Evolutionary conservation across 2,888 invertebrate genomes (phyloP).

Genomic region (Pyrgus malvae): DNA sequence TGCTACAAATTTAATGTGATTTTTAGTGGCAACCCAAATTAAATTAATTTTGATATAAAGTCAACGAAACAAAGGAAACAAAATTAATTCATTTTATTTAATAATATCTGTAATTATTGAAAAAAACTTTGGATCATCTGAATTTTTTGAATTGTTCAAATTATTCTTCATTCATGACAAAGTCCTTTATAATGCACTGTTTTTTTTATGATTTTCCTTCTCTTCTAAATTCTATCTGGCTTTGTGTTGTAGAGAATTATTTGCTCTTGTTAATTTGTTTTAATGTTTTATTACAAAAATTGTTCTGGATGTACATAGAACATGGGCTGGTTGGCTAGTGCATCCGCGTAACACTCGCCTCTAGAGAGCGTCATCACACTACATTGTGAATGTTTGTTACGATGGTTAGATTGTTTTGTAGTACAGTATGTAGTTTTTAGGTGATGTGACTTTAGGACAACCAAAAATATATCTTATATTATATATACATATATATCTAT

Average conservation of each 20-base stretch:
- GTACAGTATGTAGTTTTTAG: constrained; percentile 37
- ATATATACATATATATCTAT: too few relatives aligned
- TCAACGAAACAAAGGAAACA: too few relatives aligned
- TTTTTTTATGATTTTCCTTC: constrained; percentile 21
- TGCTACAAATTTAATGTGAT: too few relatives aligned
- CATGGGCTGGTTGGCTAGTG: constrained; percentile 67
- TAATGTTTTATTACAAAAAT: constrained; percentile 53
- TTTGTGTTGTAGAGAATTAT: constrained; percentile 28
- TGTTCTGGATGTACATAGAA: constrained; percentile 71
- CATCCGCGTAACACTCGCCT: constrained; percentile 65
- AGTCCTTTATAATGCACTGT: constrained; percentile 21
- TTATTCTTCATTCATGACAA: constrained; percentile 21
- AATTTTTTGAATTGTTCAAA: background rate
- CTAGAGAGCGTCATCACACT: constrained; percentile 54
- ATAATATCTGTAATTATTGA: background rate
- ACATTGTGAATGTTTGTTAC: constrained; percentile 55
- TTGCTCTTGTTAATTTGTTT: constrained; percentile 28
- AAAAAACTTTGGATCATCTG: background rate
- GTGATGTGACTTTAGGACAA: constrained; percentile 29
- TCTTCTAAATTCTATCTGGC: constrained; percentile 12
- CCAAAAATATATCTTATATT: too few relatives aligned
- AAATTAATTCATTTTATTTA: too few relatives aligned
- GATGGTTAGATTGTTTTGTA: constrained; percentile 48
- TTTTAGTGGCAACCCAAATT: too few relatives aligned
- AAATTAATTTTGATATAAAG: too few relatives aligned